Conservation (phyloP, 2,888 invertebrate genomes). For the Trachelus stipa region DNA sequence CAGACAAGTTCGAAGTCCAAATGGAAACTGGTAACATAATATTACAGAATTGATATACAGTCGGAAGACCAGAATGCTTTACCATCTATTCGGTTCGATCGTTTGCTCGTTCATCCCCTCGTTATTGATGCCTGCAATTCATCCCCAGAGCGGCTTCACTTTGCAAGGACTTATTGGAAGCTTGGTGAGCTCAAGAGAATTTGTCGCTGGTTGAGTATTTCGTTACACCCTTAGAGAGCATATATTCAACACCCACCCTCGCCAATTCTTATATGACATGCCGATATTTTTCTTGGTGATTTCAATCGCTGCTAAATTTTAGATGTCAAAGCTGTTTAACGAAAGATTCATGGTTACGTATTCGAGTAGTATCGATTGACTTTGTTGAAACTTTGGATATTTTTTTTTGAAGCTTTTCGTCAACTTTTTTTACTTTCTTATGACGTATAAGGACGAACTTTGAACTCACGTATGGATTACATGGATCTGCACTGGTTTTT, state of each 20-base stretch:
- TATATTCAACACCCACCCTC: not conserved
- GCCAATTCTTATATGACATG: not conserved
- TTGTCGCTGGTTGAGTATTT: not conserved
- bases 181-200: not conserved
- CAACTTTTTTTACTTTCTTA: not conserved
- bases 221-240: not conserved
- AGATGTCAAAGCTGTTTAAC: not conserved
- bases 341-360: not conserved
- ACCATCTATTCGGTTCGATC: not conserved
- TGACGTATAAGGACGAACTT: not conserved
- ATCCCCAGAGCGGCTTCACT: not conserved
- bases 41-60: not conserved
- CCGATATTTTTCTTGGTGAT: not conserved
- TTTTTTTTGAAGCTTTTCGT: not conserved
- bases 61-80: not conserved
- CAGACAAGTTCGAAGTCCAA: not conserved
- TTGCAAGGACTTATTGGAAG: not conserved
- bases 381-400: not conserved
- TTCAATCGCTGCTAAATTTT: not conserved
- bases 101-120: not conserved
- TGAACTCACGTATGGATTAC: not conserved
- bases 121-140: not conserved
- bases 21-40: not conserved
- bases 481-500: not conserved
- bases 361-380: not conserved